These are phyloP conservation scores for Melanotaenia parkinsoni DNA, from an alignment of 2,797 vertebrate species.

Conservation along the genomic window DNA sequence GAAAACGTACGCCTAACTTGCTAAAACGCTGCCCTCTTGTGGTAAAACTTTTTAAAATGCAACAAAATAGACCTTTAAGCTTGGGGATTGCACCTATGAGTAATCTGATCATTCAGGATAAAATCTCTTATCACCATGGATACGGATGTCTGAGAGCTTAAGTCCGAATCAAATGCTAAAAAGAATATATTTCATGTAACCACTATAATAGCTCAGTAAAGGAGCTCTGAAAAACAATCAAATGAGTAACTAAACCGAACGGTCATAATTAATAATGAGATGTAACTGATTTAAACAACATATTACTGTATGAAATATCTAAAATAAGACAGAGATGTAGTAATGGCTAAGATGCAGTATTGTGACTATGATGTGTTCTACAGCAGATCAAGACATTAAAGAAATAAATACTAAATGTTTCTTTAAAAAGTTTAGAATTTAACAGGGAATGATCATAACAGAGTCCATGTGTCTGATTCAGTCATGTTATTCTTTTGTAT, in stretches of 20 bases:
- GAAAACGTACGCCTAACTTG: background rate
- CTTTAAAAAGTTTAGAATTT: background rate
- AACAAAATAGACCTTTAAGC: slow-evolving; percentile 1
- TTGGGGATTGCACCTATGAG: background rate
- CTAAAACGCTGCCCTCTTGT: background rate
- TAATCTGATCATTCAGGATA: background rate
- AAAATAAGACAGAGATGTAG: background rate
- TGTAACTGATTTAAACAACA: background rate
- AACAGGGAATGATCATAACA: background rate
- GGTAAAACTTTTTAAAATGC: background rate
- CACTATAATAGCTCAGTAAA: background rate
- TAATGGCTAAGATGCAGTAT: background rate
- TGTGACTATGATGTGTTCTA: background rate
- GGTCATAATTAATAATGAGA: background rate
- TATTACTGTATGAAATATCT: background rate
- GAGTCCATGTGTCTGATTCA: background rate
- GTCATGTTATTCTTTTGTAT: background rate
- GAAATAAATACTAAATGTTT: background rate
- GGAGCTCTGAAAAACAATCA: background rate
- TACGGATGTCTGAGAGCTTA: background rate
- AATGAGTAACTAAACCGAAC: background rate
- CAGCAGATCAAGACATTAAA: background rate
- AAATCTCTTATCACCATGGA: background rate
- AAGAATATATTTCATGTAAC: background rate
- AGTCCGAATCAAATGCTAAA: background rate